These are phyloP conservation scores for Dryobotodes eremita DNA, from an alignment of 2,888 invertebrate species.

Conservation along the genomic window DNA sequence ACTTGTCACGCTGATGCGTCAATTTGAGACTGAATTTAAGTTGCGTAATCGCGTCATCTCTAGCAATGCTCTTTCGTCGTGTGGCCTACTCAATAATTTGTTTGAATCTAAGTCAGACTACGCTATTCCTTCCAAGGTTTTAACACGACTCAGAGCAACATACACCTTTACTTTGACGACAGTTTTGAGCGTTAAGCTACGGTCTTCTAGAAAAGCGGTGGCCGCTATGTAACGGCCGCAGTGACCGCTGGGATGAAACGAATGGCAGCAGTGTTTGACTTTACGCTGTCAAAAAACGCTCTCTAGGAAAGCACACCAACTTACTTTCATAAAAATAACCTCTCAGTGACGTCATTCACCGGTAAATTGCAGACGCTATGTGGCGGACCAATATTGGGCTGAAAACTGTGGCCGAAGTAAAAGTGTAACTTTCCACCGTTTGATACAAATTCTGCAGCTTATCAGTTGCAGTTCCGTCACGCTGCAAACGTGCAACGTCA, in stretches of 20 bases:
- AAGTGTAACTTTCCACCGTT: background rate
- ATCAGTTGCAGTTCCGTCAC: background rate
- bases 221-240: background rate
- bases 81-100: too few relatives aligned
- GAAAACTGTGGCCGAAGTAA: background rate
- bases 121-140: too few relatives aligned
- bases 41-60: too few relatives aligned
- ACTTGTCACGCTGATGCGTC: too few relatives aligned
- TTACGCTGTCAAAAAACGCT: background rate
- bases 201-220: background rate
- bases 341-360: background rate
- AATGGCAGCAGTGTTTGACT: background rate
- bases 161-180: background rate
- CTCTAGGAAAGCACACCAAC: background rate
- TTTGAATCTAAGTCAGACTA: too few relatives aligned
- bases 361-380: background rate
- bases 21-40: too few relatives aligned
- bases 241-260: too few relatives aligned
- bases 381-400: background rate
- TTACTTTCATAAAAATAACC: background rate
- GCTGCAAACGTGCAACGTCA: slow-evolving; percentile 8
- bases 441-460: background rate
- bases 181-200: background rate
- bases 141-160: too few relatives aligned
- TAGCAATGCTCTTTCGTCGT: too few relatives aligned